Evolutionary conservation across 1,140 invertebrate species (phyloP).

Genomic region (Maconellicoccus hirsutus): DNA sequence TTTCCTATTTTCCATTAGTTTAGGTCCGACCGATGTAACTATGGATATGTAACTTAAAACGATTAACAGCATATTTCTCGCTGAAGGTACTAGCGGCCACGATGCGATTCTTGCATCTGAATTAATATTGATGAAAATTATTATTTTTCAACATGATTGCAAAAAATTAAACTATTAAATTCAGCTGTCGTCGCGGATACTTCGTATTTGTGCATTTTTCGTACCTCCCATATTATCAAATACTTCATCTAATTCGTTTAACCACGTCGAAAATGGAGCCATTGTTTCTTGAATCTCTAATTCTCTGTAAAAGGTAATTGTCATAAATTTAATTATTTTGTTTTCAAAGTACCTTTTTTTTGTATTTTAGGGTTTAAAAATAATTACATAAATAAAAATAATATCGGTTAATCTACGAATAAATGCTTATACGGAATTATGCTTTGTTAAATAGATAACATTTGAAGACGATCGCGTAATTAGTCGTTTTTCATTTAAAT

Average conservation of each 20-base stretch:
- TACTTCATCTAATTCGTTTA: neutral
- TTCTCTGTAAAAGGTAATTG: too few relatives aligned
- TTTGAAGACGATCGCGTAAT: too few relatives aligned
- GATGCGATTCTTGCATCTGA: conserved; percentile 48
- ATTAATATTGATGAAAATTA: conserved; percentile 16
- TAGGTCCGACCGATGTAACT: conserved; percentile 60
- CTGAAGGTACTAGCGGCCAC: conserved; percentile 48
- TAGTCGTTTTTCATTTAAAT: too few relatives aligned
- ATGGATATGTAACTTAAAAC: conserved; percentile 53
- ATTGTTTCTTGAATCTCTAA: neutral
- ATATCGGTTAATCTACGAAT: too few relatives aligned
- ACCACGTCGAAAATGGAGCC: neutral
- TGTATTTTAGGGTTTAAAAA: too few relatives aligned
- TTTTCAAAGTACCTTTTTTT: too few relatives aligned
- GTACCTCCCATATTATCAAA: neutral
- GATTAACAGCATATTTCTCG: conserved; percentile 43
- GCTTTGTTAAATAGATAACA: too few relatives aligned
- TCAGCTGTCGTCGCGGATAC: too few relatives aligned
- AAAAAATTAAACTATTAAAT: too few relatives aligned
- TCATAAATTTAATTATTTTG: too few relatives aligned
- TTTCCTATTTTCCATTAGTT: conserved; percentile 40
- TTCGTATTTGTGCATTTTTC: neutral
- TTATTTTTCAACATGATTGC: neutral
- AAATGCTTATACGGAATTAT: too few relatives aligned
- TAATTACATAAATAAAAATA: too few relatives aligned